These are phyloP conservation scores for Montipora cactus DNA, from an alignment of 64 coral and sea anemone genomes.

Conservation along the genomic window DNA sequence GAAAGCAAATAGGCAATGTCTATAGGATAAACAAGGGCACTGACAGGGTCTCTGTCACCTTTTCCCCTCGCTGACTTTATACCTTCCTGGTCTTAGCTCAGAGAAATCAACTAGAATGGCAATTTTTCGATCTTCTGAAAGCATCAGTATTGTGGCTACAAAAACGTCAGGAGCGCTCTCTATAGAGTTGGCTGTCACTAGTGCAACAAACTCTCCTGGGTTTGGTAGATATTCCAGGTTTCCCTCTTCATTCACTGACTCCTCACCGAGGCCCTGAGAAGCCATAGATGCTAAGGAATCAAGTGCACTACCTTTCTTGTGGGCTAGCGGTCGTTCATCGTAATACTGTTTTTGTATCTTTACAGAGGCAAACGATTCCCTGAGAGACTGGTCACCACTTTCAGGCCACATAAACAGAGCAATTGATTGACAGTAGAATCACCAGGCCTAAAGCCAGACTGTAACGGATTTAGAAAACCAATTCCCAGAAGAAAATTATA, in stretches of 20 bases:
- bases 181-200: not conserved
- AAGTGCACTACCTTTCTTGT: no score
- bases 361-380: conserved; percentile 11
- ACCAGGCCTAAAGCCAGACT: no score
- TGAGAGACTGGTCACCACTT: not conserved
- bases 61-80: conserved; percentile 7
- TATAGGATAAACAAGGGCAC: not conserved
- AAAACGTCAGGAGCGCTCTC: conserved; percentile 2
- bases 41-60: not conserved
- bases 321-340: not conserved
- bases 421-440: no score
- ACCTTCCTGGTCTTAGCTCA: not conserved
- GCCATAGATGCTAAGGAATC: no score
- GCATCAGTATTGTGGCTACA: not conserved
- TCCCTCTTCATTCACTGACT: no score
- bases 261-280: no score
- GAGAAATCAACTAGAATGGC: not conserved
- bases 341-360: conserved; percentile 17
- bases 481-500: no score
- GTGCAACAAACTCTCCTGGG: no score
- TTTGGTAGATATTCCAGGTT: no score
- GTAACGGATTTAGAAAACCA: no score
- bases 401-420: not conserved
- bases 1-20: conserved; percentile 4
- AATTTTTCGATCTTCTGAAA: conserved; percentile 11